A percentile compares a stretch with the other conserved stretches of the same genome.
Conservation (phyloP, 2,797 vertebrate species). For the Tapirus indicus region DNA sequence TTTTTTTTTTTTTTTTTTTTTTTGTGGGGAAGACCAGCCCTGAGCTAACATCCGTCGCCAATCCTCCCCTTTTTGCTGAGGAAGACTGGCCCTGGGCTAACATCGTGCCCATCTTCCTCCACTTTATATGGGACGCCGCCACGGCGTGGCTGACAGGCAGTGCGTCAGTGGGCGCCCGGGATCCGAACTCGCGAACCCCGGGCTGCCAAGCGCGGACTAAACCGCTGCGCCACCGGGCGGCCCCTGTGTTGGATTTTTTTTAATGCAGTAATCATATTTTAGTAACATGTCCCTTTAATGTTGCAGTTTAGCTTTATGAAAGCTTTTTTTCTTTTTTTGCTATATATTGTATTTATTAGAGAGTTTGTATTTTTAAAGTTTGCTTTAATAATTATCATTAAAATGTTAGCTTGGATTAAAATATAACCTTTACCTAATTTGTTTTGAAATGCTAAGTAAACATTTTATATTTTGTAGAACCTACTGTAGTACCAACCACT, state of each 20-base stretch:
- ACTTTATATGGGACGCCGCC: no score
- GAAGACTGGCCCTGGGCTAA: no score
- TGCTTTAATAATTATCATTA: neutral
- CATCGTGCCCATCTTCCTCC: no score
- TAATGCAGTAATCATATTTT: constrained; percentile 3
- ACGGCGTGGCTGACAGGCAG: no score
- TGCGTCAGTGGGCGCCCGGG: no score
- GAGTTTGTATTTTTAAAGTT: constrained; percentile 55
- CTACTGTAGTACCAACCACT: constrained; percentile 96
- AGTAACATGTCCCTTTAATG: constrained; percentile 20
- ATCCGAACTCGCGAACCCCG: no score
- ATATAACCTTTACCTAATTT: constrained; percentile 26
- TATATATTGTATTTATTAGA: neutral
- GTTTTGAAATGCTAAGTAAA: constrained; percentile 57
- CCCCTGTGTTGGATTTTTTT: constrained; percentile 33
- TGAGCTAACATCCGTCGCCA: no score
- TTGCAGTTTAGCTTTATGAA: neutral
- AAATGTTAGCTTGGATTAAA: constrained; percentile 35
- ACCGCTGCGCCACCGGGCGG: no score
- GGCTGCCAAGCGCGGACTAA: no score
- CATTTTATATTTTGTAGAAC: constrained; percentile 89
- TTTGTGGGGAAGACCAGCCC: no score
- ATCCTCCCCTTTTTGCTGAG: no score
- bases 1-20: constrained; percentile 48
- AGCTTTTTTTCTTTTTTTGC: neutral